A percentile compares a stretch with the other conserved stretches of the same genome.
These are phyloP conservation scores for Chlamydotis undulata DNA, from an alignment of 2,113 vertebrate genomes.

Conservation along the genomic window DNA sequence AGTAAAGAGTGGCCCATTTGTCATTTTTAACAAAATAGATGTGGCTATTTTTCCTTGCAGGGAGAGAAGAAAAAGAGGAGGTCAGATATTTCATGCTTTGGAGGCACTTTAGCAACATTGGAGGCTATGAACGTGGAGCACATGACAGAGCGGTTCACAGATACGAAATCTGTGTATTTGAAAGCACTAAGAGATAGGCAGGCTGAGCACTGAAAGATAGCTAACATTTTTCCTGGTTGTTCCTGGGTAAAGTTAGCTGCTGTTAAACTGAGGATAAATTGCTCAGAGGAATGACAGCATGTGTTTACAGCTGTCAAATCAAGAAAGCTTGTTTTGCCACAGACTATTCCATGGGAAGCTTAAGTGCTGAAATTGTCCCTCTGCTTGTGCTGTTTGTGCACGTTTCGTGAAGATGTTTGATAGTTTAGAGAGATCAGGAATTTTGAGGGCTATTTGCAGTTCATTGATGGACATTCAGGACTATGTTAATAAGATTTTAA, in stretches of 20 bases:
- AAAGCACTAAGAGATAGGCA: no score
- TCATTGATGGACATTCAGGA: background rate
- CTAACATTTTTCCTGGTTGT: background rate
- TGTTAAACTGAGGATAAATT: background rate
- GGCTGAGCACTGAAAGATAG: background rate
- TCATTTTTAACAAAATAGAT: background rate
- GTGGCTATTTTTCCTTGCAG: fast-evolving
- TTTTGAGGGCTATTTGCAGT: background rate
- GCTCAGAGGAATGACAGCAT: background rate
- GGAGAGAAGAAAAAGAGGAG: background rate
- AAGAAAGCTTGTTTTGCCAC: background rate
- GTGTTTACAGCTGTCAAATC: background rate
- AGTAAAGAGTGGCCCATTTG: background rate
- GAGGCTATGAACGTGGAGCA: background rate
- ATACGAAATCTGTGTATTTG: no score
- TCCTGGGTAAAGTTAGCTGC: background rate
- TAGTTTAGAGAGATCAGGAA: background rate
- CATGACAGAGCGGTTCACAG: no score
- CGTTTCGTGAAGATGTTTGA: background rate
- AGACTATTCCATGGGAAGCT: background rate
- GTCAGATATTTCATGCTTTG: background rate
- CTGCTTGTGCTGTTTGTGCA: background rate
- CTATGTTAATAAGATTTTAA: background rate
- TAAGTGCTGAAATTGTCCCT: background rate
- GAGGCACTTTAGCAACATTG: background rate